Evolutionary conservation across 2,888 invertebrate species (phyloP).

Genomic region (Parapristionchus giblindavisi): DNA sequence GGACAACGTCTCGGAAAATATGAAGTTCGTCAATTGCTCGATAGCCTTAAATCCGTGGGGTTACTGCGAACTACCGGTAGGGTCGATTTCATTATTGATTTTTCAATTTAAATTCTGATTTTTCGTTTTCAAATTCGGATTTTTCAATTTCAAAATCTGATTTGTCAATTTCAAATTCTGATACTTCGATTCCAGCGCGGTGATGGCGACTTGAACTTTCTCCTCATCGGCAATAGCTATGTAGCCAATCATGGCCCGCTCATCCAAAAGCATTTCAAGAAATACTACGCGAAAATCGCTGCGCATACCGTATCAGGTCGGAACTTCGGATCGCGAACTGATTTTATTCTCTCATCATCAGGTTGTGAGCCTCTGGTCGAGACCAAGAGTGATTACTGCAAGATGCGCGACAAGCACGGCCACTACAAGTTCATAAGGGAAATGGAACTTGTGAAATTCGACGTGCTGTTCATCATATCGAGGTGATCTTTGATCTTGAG

Average conservation of each 20-base stretch:
- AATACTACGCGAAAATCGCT: background rate
- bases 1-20: too few species aligned
- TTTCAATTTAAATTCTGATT: too few species aligned
- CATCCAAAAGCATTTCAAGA: background rate
- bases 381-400: background rate
- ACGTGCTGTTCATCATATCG: background rate
- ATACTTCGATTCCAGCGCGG: background rate
- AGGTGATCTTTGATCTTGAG: too few species aligned
- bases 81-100: too few species aligned
- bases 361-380: background rate
- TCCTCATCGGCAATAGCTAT: conserved; percentile 15
- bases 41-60: too few species aligned
- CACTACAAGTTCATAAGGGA: background rate
- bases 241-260: conserved; percentile 9
- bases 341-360: background rate
- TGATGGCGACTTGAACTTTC: background rate
- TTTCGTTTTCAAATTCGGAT: too few species aligned
- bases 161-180: too few species aligned
- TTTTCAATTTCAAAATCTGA: too few species aligned
- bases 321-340: too few species aligned
- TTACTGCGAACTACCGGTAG: too few species aligned
- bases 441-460: background rate
- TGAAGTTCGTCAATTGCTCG: too few species aligned
- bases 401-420: background rate
- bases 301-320: background rate